These are phyloP conservation scores for Cataglyphis livida DNA, from an alignment of 2,888 invertebrate species.

Conservation along the genomic window DNA sequence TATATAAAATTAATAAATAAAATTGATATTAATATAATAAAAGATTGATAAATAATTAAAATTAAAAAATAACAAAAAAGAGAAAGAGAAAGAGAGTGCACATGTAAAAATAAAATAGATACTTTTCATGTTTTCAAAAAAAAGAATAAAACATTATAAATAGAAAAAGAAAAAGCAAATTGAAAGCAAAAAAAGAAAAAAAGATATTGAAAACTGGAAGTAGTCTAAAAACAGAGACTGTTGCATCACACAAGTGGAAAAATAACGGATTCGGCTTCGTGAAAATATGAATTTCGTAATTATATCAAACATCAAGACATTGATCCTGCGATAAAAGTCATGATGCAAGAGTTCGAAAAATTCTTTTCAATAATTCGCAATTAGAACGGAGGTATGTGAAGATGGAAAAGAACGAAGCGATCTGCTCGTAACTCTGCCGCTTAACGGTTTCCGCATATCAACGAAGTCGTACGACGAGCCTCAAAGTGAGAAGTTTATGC, in stretches of 20 bases:
- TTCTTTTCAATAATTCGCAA: slow-evolving; percentile 54
- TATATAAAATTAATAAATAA: neutral
- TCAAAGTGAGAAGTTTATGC: neutral
- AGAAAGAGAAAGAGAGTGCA: too few species aligned
- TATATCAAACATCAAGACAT: slow-evolving; percentile 66
- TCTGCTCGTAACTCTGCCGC: neutral
- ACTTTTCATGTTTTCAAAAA: neutral
- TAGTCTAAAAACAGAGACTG: neutral
- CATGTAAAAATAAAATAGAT: neutral
- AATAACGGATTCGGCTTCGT: neutral
- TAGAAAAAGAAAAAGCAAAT: neutral
- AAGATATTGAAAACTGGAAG: neutral
- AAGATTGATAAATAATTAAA: neutral
- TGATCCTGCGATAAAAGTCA: slow-evolving; percentile 78
- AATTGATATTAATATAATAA: neutral
- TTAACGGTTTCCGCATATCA: neutral
- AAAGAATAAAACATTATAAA: neutral
- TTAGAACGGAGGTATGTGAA: neutral
- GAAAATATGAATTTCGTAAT: slow-evolving; percentile 46
- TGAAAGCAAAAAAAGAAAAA: neutral
- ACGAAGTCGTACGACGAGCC: neutral
- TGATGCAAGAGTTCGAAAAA: slow-evolving; percentile 54
- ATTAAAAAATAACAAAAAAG: neutral
- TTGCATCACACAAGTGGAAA: neutral
- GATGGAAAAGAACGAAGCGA: neutral